These are phyloP conservation scores for Drosophila miranda DNA, from an alignment of 1,140 invertebrate genomes.

Conservation along the genomic window DNA sequence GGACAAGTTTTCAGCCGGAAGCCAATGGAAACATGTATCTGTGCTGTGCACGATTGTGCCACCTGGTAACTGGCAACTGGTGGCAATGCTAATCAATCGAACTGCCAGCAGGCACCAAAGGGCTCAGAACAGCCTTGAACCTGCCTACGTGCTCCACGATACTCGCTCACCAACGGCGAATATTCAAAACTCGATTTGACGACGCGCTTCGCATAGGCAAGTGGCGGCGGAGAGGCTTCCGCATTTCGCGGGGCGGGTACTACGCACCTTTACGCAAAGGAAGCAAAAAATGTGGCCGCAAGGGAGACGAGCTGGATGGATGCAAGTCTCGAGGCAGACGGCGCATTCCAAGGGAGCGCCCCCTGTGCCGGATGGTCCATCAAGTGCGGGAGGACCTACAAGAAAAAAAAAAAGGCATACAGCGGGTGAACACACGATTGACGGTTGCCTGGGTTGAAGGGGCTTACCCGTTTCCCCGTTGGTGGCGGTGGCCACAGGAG, in stretches of 20 bases:
- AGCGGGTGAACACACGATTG: too few species aligned
- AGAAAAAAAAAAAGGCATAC: too few species aligned
- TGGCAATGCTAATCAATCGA: conserved; percentile 23
- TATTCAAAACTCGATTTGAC: conserved; percentile 24
- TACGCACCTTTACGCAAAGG: conserved; percentile 92
- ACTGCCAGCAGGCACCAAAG: conserved; percentile 19
- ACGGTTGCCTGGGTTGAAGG: too few species aligned
- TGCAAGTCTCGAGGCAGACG: conserved; percentile 93
- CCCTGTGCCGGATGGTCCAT: background rate
- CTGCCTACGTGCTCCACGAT: conserved; percentile 43
- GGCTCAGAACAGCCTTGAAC: conserved; percentile 60
- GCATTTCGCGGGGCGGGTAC: conserved; percentile 6
- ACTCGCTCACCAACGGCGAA: conserved; percentile 30
- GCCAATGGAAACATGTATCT: conserved; percentile 4
- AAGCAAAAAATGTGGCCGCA: conserved; percentile 98
- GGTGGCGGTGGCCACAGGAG: conserved; percentile 7
- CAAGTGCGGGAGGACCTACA: background rate
- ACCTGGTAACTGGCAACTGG: conserved; percentile 7
- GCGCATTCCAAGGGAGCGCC: conserved; percentile 88
- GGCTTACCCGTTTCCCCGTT: conserved; percentile 27
- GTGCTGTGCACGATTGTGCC: background rate
- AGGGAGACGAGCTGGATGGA: conserved; percentile 94
- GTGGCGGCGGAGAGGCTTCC: conserved; percentile 44
- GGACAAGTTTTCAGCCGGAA: conserved; percentile 48
- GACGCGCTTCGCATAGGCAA: conserved; percentile 48